These are phyloP conservation scores for Selenia dentaria DNA, from an alignment of 2,888 invertebrate genomes.

Conservation along the genomic window DNA sequence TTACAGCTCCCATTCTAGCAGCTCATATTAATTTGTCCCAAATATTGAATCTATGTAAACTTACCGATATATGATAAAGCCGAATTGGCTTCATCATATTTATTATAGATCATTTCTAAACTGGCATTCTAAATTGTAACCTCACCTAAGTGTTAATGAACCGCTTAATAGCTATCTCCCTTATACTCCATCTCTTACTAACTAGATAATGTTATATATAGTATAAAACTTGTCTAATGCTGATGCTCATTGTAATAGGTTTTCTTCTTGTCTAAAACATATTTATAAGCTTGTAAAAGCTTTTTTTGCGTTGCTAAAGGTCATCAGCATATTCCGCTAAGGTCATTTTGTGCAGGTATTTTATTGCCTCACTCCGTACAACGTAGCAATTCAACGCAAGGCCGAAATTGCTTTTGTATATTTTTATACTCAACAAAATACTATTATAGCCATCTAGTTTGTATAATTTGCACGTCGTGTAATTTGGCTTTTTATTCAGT, in stretches of 20 bases:
- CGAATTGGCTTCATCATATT: too few species aligned
- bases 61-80: too few species aligned
- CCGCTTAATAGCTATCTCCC: conserved; percentile 3
- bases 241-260: conserved; percentile 9
- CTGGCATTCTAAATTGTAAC: too few species aligned
- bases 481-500: conserved; percentile 17
- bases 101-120: too few species aligned
- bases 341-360: conserved; percentile 74
- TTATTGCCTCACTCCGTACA: conserved; percentile 70
- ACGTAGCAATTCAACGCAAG: conserved; percentile 73
- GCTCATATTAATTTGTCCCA: conserved; percentile 12
- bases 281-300: conserved; percentile 57
- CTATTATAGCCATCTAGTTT: conserved; percentile 39
- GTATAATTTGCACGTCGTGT: conserved; percentile 30
- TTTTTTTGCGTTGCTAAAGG: conserved; percentile 64
- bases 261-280: conserved; percentile 46
- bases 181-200: conserved; percentile 5
- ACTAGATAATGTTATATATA: conserved; percentile 3
- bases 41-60: not conserved
- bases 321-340: conserved; percentile 72
- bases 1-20: conserved; percentile 18
- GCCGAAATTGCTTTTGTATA: conserved; percentile 68
- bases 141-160: not conserved
- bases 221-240: conserved; percentile 3
- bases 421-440: conserved; percentile 50